Percentiles rank a stretch among this genome's conserved stretches.
phyloP scores from a whole-genome alignment of 2,888 invertebrate species.

The Agrochola litura region DNA sequence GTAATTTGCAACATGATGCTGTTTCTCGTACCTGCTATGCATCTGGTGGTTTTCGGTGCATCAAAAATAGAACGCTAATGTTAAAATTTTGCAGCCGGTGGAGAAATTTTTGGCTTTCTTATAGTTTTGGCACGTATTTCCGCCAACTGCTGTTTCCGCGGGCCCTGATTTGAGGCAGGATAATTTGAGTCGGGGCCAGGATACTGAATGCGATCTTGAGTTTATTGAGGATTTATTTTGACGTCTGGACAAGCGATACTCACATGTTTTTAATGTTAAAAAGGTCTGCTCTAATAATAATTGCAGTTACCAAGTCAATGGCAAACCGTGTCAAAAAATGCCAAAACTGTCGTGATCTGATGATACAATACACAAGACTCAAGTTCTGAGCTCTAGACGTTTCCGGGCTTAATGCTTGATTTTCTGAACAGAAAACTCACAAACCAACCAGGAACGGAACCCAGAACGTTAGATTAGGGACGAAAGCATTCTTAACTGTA shows the following conservation, averaged over 20 bases:
- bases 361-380: background rate
- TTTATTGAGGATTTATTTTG: background rate
- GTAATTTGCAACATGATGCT: slow-evolving; percentile 88
- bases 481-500: background rate
- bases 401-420: background rate
- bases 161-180: slow-evolving; percentile 38
- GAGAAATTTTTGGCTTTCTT: slow-evolving; percentile 60
- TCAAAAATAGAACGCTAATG: slow-evolving; percentile 83
- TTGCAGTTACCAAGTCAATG: background rate
- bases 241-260: background rate
- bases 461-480: too few relatives aligned
- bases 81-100: slow-evolving; percentile 71
- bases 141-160: slow-evolving; percentile 60
- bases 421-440: too few relatives aligned
- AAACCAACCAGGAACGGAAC: too few relatives aligned
- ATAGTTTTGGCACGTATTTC: slow-evolving; percentile 69
- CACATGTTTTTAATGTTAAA: background rate
- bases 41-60: slow-evolving; percentile 87
- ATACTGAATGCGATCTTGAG: background rate
- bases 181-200: slow-evolving; percentile 39
- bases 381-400: background rate
- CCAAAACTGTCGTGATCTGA: background rate
- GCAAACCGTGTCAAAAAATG: background rate
- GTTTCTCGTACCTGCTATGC: slow-evolving; percentile 85
- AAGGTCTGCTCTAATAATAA: background rate